Conservation (phyloP, 2,797 vertebrate genomes). For the Megaceryle alcyon region DNA sequence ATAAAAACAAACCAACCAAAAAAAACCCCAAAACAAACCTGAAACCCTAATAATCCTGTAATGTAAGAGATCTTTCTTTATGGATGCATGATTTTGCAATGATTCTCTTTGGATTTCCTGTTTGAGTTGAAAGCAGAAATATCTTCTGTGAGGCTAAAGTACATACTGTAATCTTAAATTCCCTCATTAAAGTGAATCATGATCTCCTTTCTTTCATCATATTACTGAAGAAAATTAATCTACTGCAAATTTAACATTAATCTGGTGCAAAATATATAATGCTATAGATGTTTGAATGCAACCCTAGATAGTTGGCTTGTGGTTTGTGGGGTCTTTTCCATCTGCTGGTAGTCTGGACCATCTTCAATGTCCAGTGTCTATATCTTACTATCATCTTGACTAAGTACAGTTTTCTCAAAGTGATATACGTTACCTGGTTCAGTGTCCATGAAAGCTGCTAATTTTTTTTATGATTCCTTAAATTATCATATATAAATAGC, state of each 20-base stretch:
- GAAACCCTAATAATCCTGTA: neutral
- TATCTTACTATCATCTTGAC: neutral
- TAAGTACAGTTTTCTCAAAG: neutral
- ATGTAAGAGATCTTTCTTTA: neutral
- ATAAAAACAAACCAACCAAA: rapidly evolving
- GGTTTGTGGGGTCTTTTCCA: neutral
- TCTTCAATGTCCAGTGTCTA: neutral
- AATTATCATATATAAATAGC: neutral
- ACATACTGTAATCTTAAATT: neutral
- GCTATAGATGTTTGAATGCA: neutral
- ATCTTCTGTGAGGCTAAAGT: neutral
- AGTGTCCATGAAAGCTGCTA: neutral
- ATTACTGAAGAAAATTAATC: neutral
- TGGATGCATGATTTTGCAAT: neutral
- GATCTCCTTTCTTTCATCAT: neutral
- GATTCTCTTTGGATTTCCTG: neutral
- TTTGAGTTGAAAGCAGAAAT: neutral
- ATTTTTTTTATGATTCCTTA: neutral
- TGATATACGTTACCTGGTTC: neutral
- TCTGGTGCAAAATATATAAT: neutral
- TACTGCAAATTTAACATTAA: neutral
- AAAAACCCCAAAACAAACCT: neutral
- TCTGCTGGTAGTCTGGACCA: neutral
- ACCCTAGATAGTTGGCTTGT: neutral
- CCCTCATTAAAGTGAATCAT: neutral